These are phyloP conservation scores for Casuarius casuarius DNA, from an alignment of 2,113 vertebrate genomes.

Conservation along the genomic window DNA sequence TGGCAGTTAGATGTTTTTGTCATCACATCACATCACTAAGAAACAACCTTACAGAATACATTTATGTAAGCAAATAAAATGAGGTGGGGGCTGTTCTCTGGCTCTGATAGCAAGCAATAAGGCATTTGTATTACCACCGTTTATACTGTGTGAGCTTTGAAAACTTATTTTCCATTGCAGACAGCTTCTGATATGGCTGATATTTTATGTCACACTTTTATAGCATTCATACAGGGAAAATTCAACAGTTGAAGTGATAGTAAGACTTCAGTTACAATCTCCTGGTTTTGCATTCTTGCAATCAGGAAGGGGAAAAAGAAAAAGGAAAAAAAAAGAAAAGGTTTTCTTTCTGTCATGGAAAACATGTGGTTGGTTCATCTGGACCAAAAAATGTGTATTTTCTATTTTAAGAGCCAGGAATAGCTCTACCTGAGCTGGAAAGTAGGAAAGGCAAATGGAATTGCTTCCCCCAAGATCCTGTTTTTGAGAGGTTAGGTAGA, in stretches of 20 bases:
- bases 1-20: background rate
- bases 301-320: background rate
- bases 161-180: background rate
- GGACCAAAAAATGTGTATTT: background rate
- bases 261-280: background rate
- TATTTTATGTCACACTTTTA: background rate
- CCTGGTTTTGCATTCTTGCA: background rate
- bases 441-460: background rate
- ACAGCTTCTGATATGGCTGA: background rate
- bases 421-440: background rate
- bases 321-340: background rate
- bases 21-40: background rate
- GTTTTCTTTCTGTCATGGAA: background rate
- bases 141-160: background rate
- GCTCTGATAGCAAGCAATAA: background rate
- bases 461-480: background rate
- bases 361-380: background rate
- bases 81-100: rapidly evolving
- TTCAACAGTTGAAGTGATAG: background rate
- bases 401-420: background rate
- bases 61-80: background rate
- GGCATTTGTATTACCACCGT: background rate
- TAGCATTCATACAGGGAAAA: background rate
- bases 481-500: background rate
- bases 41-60: background rate